Evolutionary conservation across 2,797 vertebrate species (phyloP), one percentile per base, ranked within the genome.

Genomic region (Sciurus carolinensis): DNA sequence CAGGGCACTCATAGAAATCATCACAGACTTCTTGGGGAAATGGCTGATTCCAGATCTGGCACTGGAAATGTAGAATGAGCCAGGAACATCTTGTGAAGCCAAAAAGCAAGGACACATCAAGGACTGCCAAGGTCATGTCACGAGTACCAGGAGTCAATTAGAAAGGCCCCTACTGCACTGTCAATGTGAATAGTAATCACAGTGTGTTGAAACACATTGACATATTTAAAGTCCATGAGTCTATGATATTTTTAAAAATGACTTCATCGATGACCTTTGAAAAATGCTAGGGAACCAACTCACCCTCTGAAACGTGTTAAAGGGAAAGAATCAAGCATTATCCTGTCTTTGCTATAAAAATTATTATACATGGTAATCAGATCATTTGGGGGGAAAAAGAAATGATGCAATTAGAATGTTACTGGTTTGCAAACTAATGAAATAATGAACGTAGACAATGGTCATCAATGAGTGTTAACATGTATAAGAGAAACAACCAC

Each of bases 281-380:
- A 67, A n/a, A 90, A 90, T 93, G 77, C 33, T 90, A 28, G 81
- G 14, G 52, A 92, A 72, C 50, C 30, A 92, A 64, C 33, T 72
- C 12, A 85, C 44, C 75, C 92, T 80, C 50, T n/a, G 2, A 67
- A 90, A 90, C 50, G 36, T 79, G 36, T 54, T 75, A 28, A 94
- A 71, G 52, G 20, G 42, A 39, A 90, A 73, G 28, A 90, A 66
- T 66, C 50, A 80, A 67, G 64, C 62, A 54, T 67, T 72, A 36
- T 42, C 13, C 11, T 90, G 11, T 84, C 36, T 87, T 77, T 62
- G 71, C 26, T 84, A 0, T 72, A 93, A 76, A 42, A 64, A 62
- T 73, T 73, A 83, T 33, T 79, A 24, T 67, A 24, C 22, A 11
- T 0, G 1, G 66, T 79, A 28, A 92, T 64, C 12, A 18, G 50